Conservation (phyloP, 2,113 vertebrate genomes). For the Dicrurus megarhynchus region DNA sequence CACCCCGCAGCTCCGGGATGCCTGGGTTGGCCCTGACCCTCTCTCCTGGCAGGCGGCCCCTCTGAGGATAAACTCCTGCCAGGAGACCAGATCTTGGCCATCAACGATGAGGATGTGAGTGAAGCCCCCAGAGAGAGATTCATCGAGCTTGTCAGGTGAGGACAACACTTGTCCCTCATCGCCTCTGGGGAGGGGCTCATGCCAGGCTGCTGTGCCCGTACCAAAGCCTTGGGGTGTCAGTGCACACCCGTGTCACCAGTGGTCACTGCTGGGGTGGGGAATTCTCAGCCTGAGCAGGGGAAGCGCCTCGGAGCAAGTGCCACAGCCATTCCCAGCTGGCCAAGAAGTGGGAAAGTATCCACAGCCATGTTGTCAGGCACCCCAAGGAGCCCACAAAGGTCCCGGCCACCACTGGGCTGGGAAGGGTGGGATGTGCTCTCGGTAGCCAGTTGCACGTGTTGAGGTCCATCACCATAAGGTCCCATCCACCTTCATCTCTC, state of each 20-base stretch:
- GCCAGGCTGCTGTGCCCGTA: background rate
- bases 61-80: constrained; percentile 94
- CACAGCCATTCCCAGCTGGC: background rate
- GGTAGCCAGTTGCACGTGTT: background rate
- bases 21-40: constrained; percentile 4
- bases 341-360: background rate
- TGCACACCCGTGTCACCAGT: background rate
- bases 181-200: background rate
- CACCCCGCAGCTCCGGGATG: background rate
- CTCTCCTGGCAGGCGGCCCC: constrained; percentile 84
- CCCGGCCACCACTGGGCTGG: rapidly evolving
- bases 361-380: background rate
- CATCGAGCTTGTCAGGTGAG: constrained; percentile 97
- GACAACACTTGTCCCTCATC: background rate
- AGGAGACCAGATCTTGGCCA: constrained; percentile 96
- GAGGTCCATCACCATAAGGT: background rate
- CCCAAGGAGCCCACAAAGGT: background rate
- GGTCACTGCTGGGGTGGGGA: background rate
- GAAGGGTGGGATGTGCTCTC: background rate
- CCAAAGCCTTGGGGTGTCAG: background rate
- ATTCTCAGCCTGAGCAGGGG: background rate
- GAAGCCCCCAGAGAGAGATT: constrained; percentile 93
- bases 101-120: constrained; percentile 93
- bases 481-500: background rate
- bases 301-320: background rate